These are phyloP conservation scores for Ammodramus savannarum DNA, from an alignment of 2,113 vertebrate genomes.

Conservation along the genomic window DNA sequence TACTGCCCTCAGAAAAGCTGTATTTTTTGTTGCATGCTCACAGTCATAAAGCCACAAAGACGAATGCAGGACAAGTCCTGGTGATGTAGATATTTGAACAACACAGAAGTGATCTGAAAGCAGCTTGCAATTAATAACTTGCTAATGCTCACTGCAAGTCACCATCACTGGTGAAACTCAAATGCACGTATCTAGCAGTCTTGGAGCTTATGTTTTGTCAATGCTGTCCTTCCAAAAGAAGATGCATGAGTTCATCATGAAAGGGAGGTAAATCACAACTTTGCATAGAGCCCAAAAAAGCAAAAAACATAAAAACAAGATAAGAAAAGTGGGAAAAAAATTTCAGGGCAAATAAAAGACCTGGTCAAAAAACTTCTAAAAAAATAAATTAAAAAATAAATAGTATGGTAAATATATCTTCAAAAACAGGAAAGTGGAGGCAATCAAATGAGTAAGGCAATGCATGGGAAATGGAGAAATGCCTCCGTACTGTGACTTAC, in stretches of 20 bases:
- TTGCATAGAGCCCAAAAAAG: not conserved
- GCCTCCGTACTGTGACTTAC: not conserved
- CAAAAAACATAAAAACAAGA: not conserved
- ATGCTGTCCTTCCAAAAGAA: not conserved
- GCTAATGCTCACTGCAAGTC: not conserved
- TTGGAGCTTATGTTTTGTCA: not conserved
- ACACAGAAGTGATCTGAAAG: not conserved
- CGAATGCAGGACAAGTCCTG: not conserved
- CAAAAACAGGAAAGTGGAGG: not conserved
- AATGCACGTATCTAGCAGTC: not conserved
- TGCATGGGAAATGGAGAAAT: not conserved
- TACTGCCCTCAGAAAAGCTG: not conserved
- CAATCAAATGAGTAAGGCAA: not conserved
- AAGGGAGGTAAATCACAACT: not conserved
- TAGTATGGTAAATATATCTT: not conserved
- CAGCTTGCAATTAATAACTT: not conserved
- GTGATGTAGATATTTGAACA: not conserved
- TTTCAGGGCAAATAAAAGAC: not conserved
- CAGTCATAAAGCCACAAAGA: not conserved
- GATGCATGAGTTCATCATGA: not conserved
- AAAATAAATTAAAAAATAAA: not conserved
- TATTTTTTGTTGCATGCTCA: not conserved
- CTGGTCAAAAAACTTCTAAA: not conserved
- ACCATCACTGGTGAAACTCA: not conserved
- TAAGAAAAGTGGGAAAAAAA: accelerated